Evolutionary conservation across 2,888 invertebrate species (phyloP), one percentile per base, ranked within the genome.

Genomic region (Dasypogon diadema): DNA sequence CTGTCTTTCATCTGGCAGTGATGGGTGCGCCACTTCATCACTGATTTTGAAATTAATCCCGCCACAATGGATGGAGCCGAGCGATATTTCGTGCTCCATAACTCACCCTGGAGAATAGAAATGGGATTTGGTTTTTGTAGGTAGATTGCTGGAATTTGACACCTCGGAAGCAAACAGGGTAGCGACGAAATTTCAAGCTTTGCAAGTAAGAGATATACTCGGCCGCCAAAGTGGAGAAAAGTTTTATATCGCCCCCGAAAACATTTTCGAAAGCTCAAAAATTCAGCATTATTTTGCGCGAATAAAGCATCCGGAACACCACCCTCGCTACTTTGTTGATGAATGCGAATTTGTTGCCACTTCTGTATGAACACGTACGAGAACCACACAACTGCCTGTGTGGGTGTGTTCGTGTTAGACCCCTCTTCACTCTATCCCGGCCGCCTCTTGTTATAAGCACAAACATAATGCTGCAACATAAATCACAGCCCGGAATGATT

Each of bases 1-100:
- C 70, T 70, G 54, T 54, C 54, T 70, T 70, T 70, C 70, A 70
- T 70, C 70, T 70, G 70, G 70, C 34, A 16, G 21, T 70, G 70
- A 70, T 70, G 54, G 70, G 51, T 54, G 30, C 21, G 16, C 70
- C 48, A 70, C 70, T 70, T 70, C 70, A 70, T 70, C 70, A 70
- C 70, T 70, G 70, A 54, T 70, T 70, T 70, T 37, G 70, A 70
- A 70, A 70, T 70, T 70, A 70, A 70, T 70, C 54, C 70, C 54
- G 54, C 70, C 70, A 37, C 70, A 70, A 70, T 54, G 34, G 70
- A 51, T 70, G 70, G 54, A 65, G 48, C 65, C 4, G 46, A 21
- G 46, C 65, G 65, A 22, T 54, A 54, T 34, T 30, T 46, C 21
- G 18, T 21, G 54, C 21, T 34, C 14, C 54, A 70, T 70, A 70